phyloP scores from a whole-genome alignment of 1,140 invertebrate species.

The Lepidurus arcticus region DNA sequence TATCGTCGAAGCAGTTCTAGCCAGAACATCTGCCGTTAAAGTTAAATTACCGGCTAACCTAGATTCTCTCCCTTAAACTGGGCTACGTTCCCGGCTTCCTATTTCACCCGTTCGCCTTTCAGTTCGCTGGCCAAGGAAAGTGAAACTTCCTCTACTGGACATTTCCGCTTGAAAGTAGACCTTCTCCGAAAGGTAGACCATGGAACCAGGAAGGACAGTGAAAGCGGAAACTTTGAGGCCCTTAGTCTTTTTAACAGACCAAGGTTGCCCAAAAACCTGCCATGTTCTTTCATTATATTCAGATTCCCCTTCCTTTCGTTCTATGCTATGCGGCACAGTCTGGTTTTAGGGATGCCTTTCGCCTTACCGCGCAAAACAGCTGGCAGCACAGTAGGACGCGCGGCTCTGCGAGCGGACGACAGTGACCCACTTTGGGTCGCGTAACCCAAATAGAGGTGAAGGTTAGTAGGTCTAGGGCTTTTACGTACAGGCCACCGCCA shows the following conservation, averaged over 20 bases:
- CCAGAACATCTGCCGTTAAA: background rate
- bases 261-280: background rate
- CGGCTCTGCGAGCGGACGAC: background rate
- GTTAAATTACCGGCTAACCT: background rate
- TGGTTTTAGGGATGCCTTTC: background rate
- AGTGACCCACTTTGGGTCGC: conserved; percentile 17
- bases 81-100: background rate
- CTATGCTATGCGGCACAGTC: background rate
- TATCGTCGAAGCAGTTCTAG: background rate
- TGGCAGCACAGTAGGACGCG: conserved; percentile 2
- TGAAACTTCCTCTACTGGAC: background rate
- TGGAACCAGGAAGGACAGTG: conserved; percentile 12
- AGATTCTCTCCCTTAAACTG: background rate
- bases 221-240: background rate
- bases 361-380: background rate
- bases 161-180: background rate
- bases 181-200: background rate
- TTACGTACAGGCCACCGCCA: background rate
- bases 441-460: conserved; percentile 19
- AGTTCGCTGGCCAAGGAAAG: background rate
- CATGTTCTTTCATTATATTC: background rate
- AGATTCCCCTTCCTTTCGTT: background rate
- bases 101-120: background rate
- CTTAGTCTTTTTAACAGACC: background rate
- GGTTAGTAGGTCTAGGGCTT: conserved; percentile 21